phyloP scores from a whole-genome alignment of 2,888 invertebrate genomes.

The Orchestes rusci region DNA sequence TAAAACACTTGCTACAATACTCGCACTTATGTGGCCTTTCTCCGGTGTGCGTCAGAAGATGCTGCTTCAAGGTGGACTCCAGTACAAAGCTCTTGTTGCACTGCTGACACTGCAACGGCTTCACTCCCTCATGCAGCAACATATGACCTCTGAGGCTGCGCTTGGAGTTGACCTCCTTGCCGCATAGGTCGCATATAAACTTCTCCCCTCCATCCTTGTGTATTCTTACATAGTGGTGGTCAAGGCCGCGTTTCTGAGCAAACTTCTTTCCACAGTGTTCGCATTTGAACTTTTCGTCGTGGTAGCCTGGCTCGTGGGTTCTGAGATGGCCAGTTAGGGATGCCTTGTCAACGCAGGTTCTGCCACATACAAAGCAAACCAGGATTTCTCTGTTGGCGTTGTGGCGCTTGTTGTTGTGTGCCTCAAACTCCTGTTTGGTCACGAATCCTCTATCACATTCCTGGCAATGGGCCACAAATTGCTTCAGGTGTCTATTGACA shows the following conservation, averaged over 20 bases:
- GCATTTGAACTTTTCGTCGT: constrained; percentile 20
- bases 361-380: constrained; percentile 26
- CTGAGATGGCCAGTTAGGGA: constrained; percentile 26
- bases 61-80: constrained; percentile 43
- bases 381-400: constrained; percentile 26
- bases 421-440: constrained; percentile 34
- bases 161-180: constrained; percentile 45
- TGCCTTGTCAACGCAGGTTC: constrained; percentile 30
- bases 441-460: constrained; percentile 34
- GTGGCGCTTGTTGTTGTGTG: constrained; percentile 31
- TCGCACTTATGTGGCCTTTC: constrained; percentile 52
- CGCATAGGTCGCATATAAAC: constrained; percentile 47
- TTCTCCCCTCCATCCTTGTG: constrained; percentile 28
- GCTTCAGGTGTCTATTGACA: constrained; percentile 48
- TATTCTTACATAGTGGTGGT: constrained; percentile 26
- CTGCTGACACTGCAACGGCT: constrained; percentile 46
- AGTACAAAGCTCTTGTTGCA: constrained; percentile 52
- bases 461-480: constrained; percentile 44
- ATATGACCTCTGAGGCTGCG: constrained; percentile 34
- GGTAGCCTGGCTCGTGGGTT: constrained; percentile 22
- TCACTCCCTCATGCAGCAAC: constrained; percentile 39
- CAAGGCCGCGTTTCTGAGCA: constrained; percentile 26
- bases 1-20: constrained; percentile 54
- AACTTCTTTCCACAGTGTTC: constrained; percentile 27
- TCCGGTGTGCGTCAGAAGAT: constrained; percentile 39